Conservation (phyloP, 2,113 vertebrate species). For the Neofelis nebulosa region DNA sequence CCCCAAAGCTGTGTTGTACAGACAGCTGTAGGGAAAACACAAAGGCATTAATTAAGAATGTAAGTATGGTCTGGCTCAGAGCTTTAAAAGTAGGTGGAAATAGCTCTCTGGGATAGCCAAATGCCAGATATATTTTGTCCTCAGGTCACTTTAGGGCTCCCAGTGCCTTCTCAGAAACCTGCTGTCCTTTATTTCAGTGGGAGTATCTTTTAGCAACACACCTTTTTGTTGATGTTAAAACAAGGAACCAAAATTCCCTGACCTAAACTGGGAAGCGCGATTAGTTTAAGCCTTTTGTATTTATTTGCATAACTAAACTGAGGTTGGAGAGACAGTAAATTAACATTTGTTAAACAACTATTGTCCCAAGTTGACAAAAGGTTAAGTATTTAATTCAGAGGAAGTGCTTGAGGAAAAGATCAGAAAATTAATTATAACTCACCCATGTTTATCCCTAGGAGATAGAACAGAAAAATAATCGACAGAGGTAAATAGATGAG, state of each 20-base stretch:
- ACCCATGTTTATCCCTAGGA: neutral
- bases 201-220: neutral
- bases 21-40: neutral
- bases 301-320: neutral
- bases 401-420: neutral
- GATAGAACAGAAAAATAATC: neutral
- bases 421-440: slow-evolving; percentile 39
- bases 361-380: neutral
- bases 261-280: neutral
- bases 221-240: neutral
- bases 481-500: neutral
- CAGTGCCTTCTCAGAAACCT: neutral
- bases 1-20: neutral
- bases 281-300: neutral
- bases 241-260: neutral
- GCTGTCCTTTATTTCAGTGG: neutral
- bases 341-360: neutral
- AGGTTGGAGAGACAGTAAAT: neutral
- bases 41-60: neutral
- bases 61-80: neutral
- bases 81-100: neutral
- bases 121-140: neutral
- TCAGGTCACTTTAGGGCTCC: neutral
- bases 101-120: neutral
- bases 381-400: slow-evolving; percentile 17